Base-by-base conservation (phyloP, 2,113 vertebrate species). In the Hypomesus transpacificus region DNA sequence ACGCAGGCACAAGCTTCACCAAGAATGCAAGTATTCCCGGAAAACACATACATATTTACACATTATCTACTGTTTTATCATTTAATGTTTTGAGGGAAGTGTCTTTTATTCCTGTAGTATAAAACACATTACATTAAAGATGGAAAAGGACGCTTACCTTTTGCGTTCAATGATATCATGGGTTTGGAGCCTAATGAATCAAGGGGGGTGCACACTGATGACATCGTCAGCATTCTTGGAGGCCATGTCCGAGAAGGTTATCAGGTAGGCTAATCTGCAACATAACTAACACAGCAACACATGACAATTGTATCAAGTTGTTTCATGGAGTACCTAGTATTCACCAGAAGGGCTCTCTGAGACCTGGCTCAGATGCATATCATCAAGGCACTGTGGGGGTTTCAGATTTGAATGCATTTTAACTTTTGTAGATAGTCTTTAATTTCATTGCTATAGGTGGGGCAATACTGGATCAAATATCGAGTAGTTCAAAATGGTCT, bases 131-230 rank as follows among this genome's bases (percentile, higher is more conserved):
- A n/a, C n/a, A n/a, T 79, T 59, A 1, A 17, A 56, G 3, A 63
- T 6, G 18, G 51, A 20, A 2, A 34, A 14, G 34, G 46, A 18
- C n/a, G 20, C 22, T 65, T 60, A 18, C 73, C 69, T 18, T 65
- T 75, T 61, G 65, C 21, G 9, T 71, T 79, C 52, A 67, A 69
- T 22, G 73, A 79, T 52, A n/a, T 66, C 17, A 79, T 71, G 69
- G 77, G 77, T 59, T 1, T 69, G 34, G 54, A 79, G 51, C 1
- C 28, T 16, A 4, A 28, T 2, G 6, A 46, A 5, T 5, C 21
- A 1, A 1, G 7, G 1, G 69, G 77, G 5, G n/a, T 59, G 8
- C 58, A 65, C n/a, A 21, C 4, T 34, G 17, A 68, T 39, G 77
- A 79, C 57, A 60, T 79, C 69, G 39, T 75, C 22, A 31, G 8